Evolutionary conservation across 92 coral and sea anemone species (phyloP).

Genomic region (Bergia sp.): DNA sequence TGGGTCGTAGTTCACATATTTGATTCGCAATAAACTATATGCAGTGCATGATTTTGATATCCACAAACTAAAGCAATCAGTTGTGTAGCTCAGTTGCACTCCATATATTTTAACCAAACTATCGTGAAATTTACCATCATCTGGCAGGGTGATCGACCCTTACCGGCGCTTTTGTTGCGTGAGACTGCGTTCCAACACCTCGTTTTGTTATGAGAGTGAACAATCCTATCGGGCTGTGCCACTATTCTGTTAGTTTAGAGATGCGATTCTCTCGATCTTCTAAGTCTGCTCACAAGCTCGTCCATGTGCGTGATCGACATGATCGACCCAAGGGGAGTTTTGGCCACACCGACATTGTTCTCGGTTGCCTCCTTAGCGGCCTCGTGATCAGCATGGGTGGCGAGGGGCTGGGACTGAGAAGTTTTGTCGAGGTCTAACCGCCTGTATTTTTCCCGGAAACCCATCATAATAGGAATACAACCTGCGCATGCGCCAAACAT

Average conservation of each 20-base stretch:
- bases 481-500: conserved; percentile 98
- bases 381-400: conserved; percentile 37
- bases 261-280: conserved; percentile 68
- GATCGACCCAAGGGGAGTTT: conserved; percentile 56
- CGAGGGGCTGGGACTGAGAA: conserved; percentile 24
- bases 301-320: conserved; percentile 68
- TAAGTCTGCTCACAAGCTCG: conserved; percentile 65
- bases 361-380: conserved; percentile 36
- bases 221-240: neutral
- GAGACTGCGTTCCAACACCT: neutral
- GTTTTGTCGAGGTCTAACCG: conserved; percentile 82
- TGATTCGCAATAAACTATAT: neutral
- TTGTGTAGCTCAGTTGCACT: neutral
- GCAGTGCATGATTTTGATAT: too few relatives aligned
- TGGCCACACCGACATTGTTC: conserved; percentile 30
- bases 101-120: neutral
- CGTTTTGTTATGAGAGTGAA: too few relatives aligned
- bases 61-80: neutral
- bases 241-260: conserved; percentile 21
- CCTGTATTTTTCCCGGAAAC: conserved; percentile 91
- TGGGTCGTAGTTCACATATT: neutral
- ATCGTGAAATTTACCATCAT: conserved; percentile 8
- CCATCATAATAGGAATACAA: conserved; percentile 92
- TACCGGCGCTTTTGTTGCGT: neutral
- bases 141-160: neutral